Conservation (phyloP, 1,140 invertebrate species). For the Sycophila sp. region DNA sequence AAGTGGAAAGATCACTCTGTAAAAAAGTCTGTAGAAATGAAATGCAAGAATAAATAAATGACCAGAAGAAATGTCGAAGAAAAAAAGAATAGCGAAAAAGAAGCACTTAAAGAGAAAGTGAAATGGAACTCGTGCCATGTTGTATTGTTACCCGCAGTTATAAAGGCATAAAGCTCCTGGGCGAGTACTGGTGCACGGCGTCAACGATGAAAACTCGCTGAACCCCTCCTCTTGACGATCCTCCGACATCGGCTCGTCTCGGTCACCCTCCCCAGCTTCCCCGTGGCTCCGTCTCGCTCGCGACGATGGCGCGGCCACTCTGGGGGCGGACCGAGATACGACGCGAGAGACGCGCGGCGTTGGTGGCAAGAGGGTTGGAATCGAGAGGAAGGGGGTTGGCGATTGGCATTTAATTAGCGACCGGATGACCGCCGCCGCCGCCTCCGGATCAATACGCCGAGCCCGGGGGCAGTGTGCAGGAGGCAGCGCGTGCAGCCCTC, state of each 20-base stretch:
- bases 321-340: slow-evolving; percentile 40
- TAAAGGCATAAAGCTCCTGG: slow-evolving; percentile 42
- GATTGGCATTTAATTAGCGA: slow-evolving; percentile 68
- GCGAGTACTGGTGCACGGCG: background rate
- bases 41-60: background rate
- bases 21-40: background rate
- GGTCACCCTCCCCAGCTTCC: too few species aligned
- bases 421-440: slow-evolving; percentile 61
- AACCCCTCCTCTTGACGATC: too few species aligned
- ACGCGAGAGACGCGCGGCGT: slow-evolving; percentile 38
- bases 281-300: too few species aligned
- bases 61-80: background rate
- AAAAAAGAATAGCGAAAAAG: background rate
- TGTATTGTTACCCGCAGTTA: slow-evolving; percentile 24
- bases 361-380: slow-evolving; percentile 41
- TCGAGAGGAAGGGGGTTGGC: slow-evolving; percentile 53
- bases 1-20: too few species aligned
- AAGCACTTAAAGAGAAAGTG: too few species aligned
- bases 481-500: slow-evolving; percentile 53
- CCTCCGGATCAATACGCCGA: slow-evolving; percentile 62
- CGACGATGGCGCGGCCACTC: slow-evolving; percentile 37
- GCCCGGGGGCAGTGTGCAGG: slow-evolving; percentile 61
- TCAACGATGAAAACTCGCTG: slow-evolving; percentile 4
- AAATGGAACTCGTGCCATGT: too few species aligned
- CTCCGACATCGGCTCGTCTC: slow-evolving; percentile 1